phyloP scores from a whole-genome alignment of 1,140 invertebrate species.

The Maniola jurtina region DNA sequence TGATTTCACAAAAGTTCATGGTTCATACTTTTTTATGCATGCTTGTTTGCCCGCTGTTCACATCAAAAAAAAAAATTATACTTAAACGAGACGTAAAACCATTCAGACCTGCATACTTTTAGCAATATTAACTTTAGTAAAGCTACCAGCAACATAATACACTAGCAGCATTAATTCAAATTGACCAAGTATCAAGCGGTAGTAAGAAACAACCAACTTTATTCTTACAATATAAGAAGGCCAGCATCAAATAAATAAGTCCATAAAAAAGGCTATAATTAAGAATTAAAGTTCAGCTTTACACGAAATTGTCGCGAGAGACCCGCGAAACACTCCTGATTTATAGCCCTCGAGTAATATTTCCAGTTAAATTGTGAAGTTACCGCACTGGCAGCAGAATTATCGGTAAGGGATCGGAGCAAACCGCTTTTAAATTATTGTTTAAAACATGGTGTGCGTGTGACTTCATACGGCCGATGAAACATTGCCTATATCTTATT shows the following conservation, averaged over 20 bases:
- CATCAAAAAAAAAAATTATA: too few relatives aligned
- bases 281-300: constrained; percentile 58
- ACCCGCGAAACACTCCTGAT: constrained; percentile 42
- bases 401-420: constrained; percentile 42
- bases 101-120: too few relatives aligned
- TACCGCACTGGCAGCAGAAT: constrained; percentile 39
- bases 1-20: too few relatives aligned
- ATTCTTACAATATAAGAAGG: neutral
- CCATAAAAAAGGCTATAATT: constrained; percentile 56
- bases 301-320: constrained; percentile 47
- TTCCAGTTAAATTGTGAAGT: constrained; percentile 54
- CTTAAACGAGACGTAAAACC: too few relatives aligned
- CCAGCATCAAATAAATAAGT: constrained; percentile 1
- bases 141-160: too few relatives aligned
- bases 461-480: neutral
- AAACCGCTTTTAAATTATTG: constrained; percentile 25
- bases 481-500: neutral
- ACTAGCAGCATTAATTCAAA: too few relatives aligned
- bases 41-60: too few relatives aligned
- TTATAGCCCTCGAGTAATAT: constrained; percentile 56
- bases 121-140: too few relatives aligned
- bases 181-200: too few relatives aligned
- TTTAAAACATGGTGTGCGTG: constrained; percentile 1
- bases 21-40: too few relatives aligned
- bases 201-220: neutral